Conservation (phyloP, 1,140 invertebrate species). For the Trissolcus basalis region DNA sequence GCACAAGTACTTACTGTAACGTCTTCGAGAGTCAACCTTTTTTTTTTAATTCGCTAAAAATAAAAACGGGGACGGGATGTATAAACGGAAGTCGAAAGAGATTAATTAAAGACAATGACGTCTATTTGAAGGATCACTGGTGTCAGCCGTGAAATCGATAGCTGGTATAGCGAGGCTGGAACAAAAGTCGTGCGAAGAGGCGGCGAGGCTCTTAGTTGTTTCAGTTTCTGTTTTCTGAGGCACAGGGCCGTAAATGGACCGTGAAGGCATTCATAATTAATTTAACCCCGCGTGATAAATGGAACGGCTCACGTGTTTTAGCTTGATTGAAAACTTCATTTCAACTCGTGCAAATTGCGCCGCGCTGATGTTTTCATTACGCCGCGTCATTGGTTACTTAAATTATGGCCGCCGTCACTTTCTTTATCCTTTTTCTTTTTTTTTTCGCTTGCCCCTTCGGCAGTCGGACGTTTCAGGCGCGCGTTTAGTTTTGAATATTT, state of each 20-base stretch:
- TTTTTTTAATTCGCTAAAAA: too few relatives aligned
- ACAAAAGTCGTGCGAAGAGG: neutral
- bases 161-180: neutral
- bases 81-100: neutral
- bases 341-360: conserved; percentile 23
- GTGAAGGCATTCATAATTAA: conserved; percentile 43
- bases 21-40: too few relatives aligned
- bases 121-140: neutral
- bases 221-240: conserved; percentile 12
- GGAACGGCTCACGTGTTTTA: conserved; percentile 31
- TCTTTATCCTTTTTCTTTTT: neutral
- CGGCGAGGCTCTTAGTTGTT: neutral
- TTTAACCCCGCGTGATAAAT: conserved; percentile 39
- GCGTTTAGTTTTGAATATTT: conserved; percentile 31
- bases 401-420: conserved; percentile 3
- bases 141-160: neutral
- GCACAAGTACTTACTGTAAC: too few relatives aligned
- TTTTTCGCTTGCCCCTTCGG: neutral
- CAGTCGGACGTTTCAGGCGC: conserved; percentile 1
- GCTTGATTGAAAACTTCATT: conserved; percentile 45
- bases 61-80: too few relatives aligned
- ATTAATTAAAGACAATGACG: neutral
- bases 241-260: conserved; percentile 21
- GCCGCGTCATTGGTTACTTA: conserved; percentile 1
- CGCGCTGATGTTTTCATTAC: conserved; percentile 31